These are phyloP conservation scores for Zele albiditarsus DNA, from an alignment of 2,888 invertebrate genomes.

Conservation along the genomic window DNA sequence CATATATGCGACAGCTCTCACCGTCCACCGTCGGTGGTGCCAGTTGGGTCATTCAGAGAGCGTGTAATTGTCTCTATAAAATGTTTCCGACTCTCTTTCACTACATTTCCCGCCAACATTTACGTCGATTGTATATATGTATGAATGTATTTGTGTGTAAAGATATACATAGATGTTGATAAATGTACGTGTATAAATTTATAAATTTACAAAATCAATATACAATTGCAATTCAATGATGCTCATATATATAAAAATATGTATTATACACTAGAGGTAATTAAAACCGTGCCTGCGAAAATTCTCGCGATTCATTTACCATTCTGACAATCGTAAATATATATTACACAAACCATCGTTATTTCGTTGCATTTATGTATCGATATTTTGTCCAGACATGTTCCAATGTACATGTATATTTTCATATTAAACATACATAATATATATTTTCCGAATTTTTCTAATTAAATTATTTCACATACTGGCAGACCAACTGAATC, in stretches of 20 bases:
- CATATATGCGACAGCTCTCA: background rate
- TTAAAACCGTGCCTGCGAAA: slow-evolving; percentile 1
- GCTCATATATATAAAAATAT: background rate
- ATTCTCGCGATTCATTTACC: slow-evolving; percentile 24
- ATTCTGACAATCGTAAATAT: slow-evolving; percentile 30
- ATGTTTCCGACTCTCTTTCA: slow-evolving; percentile 37
- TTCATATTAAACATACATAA: too few relatives aligned
- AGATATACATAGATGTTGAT: background rate
- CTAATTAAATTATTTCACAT: too few relatives aligned
- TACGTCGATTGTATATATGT: background rate
- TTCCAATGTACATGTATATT: too few relatives aligned
- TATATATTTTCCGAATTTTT: too few relatives aligned
- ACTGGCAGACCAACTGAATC: too few relatives aligned
- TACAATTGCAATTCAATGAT: slow-evolving; percentile 4
- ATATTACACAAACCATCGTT: background rate
- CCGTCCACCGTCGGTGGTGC: slow-evolving; percentile 24
- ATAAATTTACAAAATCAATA: slow-evolving; percentile 7
- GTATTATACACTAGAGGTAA: background rate
- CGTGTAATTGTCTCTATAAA: slow-evolving; percentile 50
- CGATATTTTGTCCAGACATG: background rate
- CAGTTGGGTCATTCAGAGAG: slow-evolving; percentile 47
- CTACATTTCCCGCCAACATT: slow-evolving; percentile 17
- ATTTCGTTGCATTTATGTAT: background rate
- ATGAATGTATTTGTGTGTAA: background rate
- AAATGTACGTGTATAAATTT: background rate